phyloP scores from a whole-genome alignment of 2,797 vertebrate species.

The Valencia hispanica region DNA sequence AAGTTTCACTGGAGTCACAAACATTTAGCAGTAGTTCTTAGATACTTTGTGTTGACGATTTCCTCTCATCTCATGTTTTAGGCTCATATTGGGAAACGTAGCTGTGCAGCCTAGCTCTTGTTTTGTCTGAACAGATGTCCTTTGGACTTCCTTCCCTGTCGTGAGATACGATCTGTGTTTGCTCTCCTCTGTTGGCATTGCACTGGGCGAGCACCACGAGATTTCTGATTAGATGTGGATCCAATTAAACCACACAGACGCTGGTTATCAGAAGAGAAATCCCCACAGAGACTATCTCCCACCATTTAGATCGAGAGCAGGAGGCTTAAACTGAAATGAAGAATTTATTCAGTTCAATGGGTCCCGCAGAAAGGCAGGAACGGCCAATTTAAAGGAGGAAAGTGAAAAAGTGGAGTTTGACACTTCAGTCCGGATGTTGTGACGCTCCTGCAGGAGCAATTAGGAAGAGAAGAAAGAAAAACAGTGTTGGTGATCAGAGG shows the following conservation, averaged over 20 bases:
- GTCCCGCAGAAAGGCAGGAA: slow-evolving; percentile 28
- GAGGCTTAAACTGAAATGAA: slow-evolving; percentile 41
- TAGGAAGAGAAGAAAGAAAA: slow-evolving; percentile 15
- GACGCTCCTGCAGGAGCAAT: slow-evolving; percentile 13
- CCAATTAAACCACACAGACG: slow-evolving; percentile 58
- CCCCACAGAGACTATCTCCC: slow-evolving; percentile 28
- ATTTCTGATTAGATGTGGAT: slow-evolving; percentile 49
- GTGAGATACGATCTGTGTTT: slow-evolving; percentile 35
- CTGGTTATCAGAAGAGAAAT: slow-evolving; percentile 15
- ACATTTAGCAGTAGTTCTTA: slow-evolving; percentile 3
- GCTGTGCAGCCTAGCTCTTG: neutral
- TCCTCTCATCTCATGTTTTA: neutral
- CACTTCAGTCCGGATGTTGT: slow-evolving; percentile 1
- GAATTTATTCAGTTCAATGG: slow-evolving; percentile 46
- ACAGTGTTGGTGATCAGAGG: neutral
- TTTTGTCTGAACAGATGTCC: slow-evolving; percentile 13
- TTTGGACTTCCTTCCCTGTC: slow-evolving; percentile 12
- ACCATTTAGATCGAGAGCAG: slow-evolving; percentile 20
- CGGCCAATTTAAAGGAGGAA: slow-evolving; percentile 34
- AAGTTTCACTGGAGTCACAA: neutral
- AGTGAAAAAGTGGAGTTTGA: slow-evolving; percentile 27
- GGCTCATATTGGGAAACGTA: neutral
- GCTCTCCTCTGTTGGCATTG: slow-evolving; percentile 21
- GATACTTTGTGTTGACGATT: neutral
- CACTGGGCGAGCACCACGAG: slow-evolving; percentile 28